These are phyloP conservation scores for Maniola jurtina DNA, from an alignment of 1,140 invertebrate species.

Conservation along the genomic window DNA sequence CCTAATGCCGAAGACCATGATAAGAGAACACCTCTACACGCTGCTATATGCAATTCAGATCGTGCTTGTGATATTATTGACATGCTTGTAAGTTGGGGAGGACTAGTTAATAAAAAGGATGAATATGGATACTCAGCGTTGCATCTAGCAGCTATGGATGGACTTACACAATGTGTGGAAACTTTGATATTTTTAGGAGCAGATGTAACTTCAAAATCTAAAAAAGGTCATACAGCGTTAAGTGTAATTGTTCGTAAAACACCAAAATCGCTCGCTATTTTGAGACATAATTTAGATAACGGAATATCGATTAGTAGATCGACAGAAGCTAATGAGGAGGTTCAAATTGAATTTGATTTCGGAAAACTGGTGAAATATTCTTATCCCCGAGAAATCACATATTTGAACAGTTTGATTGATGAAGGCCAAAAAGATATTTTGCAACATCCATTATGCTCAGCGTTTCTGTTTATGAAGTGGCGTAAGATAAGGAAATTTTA, in stretches of 20 bases:
- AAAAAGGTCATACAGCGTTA: constrained; percentile 81
- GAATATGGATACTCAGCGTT: constrained; percentile 84
- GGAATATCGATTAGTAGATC: constrained; percentile 79
- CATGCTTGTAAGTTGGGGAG: constrained; percentile 78
- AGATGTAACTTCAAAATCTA: constrained; percentile 82
- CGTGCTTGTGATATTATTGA: constrained; percentile 79
- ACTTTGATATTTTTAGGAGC: constrained; percentile 82
- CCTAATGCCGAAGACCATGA: constrained; percentile 80
- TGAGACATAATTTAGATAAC: constrained; percentile 79
- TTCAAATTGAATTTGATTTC: constrained; percentile 81
- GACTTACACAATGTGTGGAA: constrained; percentile 81
- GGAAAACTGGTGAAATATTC: constrained; percentile 79
- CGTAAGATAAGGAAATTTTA: constrained; percentile 83
- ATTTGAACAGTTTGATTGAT: constrained; percentile 81
- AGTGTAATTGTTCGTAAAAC: constrained; percentile 81
- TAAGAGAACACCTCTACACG: constrained; percentile 80
- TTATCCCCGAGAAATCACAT: constrained; percentile 80
- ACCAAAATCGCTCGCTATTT: constrained; percentile 79
- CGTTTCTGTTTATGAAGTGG: constrained; percentile 83
- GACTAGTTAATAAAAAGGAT: constrained; percentile 80
- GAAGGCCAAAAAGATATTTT: constrained; percentile 81
- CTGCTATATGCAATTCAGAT: constrained; percentile 79
- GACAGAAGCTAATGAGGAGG: constrained; percentile 79
- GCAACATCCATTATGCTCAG: constrained; percentile 82
- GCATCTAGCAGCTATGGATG: constrained; percentile 83